Evolutionary conservation across 1,140 invertebrate species (phyloP).

Genomic region (Stenopsyche tienmushanensis): DNA sequence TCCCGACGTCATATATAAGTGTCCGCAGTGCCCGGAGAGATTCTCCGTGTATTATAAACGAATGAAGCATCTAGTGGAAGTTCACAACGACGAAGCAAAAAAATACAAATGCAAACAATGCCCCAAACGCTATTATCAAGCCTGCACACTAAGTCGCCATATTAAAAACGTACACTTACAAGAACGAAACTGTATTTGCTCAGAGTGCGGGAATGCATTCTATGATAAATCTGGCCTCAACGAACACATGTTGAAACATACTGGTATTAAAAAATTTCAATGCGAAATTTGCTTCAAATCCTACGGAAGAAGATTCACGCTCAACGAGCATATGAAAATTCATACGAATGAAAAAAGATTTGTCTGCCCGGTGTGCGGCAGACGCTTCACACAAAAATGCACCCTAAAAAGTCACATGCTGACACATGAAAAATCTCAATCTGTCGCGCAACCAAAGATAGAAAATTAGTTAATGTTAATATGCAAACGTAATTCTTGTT

Average conservation of each 20-base stretch:
- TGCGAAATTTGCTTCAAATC: conserved; percentile 56
- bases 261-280: conserved; percentile 54
- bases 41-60: conserved; percentile 54
- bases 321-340: conserved; percentile 68
- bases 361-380: conserved; percentile 18
- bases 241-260: conserved; percentile 56
- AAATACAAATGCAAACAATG: conserved; percentile 47
- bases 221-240: conserved; percentile 46
- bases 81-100: conserved; percentile 44
- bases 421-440: conserved; percentile 14
- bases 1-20: conserved; percentile 46
- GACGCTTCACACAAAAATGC: conserved; percentile 48
- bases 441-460: too few relatives aligned
- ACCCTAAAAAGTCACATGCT: conserved; percentile 52
- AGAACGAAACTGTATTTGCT: conserved; percentile 47
- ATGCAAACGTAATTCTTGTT: too few relatives aligned
- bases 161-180: conserved; percentile 47
- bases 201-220: conserved; percentile 48
- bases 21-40: conserved; percentile 52
- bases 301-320: conserved; percentile 40
- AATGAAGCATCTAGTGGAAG: conserved; percentile 47
- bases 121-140: conserved; percentile 47
- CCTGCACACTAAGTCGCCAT: conserved; percentile 44
- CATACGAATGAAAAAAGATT: conserved; percentile 69
- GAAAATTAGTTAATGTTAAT: too few relatives aligned